These are phyloP conservation scores for Leptatherina wallacei DNA, from an alignment of 2,797 vertebrate genomes.

Conservation along the genomic window DNA sequence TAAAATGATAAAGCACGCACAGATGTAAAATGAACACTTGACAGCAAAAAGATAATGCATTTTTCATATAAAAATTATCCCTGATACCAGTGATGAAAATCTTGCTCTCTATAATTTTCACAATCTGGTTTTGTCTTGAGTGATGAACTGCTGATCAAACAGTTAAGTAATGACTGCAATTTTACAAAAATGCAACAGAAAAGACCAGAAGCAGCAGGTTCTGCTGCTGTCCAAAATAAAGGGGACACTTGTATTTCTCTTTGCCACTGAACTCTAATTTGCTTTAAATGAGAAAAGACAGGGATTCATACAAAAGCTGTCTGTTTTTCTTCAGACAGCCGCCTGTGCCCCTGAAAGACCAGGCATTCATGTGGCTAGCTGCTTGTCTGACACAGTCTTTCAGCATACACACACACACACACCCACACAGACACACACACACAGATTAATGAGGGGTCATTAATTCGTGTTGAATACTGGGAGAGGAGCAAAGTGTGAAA, in stretches of 20 bases:
- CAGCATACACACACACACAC: slow-evolving; percentile 77
- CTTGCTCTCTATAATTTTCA: slow-evolving; percentile 44
- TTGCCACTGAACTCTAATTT: slow-evolving; percentile 92
- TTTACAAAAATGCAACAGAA: slow-evolving; percentile 76
- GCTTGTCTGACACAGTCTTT: slow-evolving; percentile 61
- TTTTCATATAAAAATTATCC: slow-evolving; percentile 54
- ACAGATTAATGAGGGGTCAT: slow-evolving; percentile 89
- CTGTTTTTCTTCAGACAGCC: slow-evolving; percentile 90
- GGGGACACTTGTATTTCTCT: slow-evolving; percentile 87
- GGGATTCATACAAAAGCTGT: slow-evolving; percentile 94
- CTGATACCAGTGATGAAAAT: slow-evolving; percentile 13
- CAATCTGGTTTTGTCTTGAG: slow-evolving; percentile 55
- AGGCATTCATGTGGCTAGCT: slow-evolving; percentile 88
- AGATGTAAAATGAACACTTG: slow-evolving; percentile 26
- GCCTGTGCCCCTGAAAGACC: slow-evolving; percentile 89
- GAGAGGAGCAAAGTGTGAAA: slow-evolving; percentile 90
- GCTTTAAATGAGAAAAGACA: slow-evolving; percentile 95
- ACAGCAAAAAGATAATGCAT: slow-evolving; percentile 35
- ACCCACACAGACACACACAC: slow-evolving; percentile 49
- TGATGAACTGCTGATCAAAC: slow-evolving; percentile 60
- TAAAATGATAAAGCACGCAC: slow-evolving; percentile 26
- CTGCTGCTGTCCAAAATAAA: slow-evolving; percentile 84
- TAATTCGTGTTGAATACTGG: slow-evolving; percentile 90
- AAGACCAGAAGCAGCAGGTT: slow-evolving; percentile 82
- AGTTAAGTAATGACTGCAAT: slow-evolving; percentile 75